Conservation (phyloP, 2,797 vertebrate species). For the Chanos chanos region DNA sequence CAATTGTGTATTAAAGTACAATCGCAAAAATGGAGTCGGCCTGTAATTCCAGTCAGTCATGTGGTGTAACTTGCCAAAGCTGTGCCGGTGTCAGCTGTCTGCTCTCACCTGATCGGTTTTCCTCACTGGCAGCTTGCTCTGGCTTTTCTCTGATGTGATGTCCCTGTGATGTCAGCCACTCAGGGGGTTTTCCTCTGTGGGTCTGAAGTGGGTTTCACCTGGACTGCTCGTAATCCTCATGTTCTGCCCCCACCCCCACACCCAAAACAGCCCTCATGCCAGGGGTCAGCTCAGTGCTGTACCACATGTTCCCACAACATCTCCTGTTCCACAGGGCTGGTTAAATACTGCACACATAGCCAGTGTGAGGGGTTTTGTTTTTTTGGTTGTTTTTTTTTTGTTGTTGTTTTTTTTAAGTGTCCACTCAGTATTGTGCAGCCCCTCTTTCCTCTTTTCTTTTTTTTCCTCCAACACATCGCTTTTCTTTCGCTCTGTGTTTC, state of each 20-base stretch:
- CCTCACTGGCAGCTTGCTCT: background rate
- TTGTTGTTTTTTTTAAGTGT: constrained; percentile 28
- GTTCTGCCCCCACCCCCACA: too few species aligned
- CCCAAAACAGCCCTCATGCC: too few species aligned
- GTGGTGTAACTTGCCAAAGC: constrained; percentile 15
- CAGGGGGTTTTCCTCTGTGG: too few species aligned
- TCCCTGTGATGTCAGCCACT: background rate
- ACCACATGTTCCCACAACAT: too few species aligned
- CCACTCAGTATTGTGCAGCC: constrained; percentile 39
- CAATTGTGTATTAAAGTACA: constrained; percentile 15
- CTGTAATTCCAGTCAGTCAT: constrained; percentile 35
- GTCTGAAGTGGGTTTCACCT: too few species aligned
- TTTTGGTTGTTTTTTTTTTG: background rate
- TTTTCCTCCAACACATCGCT: constrained; percentile 34
- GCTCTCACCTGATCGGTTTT: constrained; percentile 23
- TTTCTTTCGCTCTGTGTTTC: background rate
- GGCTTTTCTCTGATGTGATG: constrained; percentile 4
- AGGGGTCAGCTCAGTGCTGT: too few species aligned
- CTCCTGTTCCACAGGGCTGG: too few species aligned
- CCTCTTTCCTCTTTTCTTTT: constrained; percentile 34
- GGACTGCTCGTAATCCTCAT: too few species aligned
- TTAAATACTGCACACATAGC: background rate
- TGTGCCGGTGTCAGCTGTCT: constrained; percentile 23
- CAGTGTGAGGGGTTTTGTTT: too few species aligned
- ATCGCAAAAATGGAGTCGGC: constrained; percentile 27